These are phyloP conservation scores for Hormaphis cornu DNA, from an alignment of 1,140 invertebrate genomes.

Conservation along the genomic window DNA sequence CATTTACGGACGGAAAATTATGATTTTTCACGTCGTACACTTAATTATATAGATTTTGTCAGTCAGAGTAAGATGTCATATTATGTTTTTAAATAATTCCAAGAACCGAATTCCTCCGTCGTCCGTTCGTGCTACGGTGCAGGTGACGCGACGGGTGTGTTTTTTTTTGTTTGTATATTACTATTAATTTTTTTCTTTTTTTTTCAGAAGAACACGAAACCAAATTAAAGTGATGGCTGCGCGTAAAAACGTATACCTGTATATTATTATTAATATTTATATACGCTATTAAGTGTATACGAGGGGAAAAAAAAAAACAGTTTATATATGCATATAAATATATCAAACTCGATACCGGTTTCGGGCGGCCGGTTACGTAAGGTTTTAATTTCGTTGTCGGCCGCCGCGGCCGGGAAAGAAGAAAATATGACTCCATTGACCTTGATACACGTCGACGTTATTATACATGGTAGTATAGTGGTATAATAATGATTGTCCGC, in stretches of 20 bases:
- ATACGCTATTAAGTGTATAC: too few relatives aligned
- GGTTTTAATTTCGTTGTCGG: not conserved
- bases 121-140: too few relatives aligned
- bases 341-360: not conserved
- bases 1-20: too few relatives aligned
- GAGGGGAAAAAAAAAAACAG: not conserved
- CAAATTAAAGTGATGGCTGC: not conserved
- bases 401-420: not conserved
- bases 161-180: not conserved
- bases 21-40: too few relatives aligned
- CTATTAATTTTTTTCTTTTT: not conserved
- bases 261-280: too few relatives aligned
- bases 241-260: not conserved
- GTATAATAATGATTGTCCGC: not conserved
- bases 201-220: not conserved
- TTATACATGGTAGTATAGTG: too few relatives aligned
- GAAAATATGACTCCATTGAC: conserved; percentile 2
- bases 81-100: too few relatives aligned
- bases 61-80: too few relatives aligned
- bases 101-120: too few relatives aligned
- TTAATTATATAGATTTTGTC: too few relatives aligned
- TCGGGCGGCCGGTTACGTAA: not conserved
- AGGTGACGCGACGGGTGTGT: too few relatives aligned
- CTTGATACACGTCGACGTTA: conserved; percentile 4
- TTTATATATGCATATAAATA: not conserved